Conservation (phyloP, 2,888 invertebrate species). For the Ernsta delagoae region DNA sequence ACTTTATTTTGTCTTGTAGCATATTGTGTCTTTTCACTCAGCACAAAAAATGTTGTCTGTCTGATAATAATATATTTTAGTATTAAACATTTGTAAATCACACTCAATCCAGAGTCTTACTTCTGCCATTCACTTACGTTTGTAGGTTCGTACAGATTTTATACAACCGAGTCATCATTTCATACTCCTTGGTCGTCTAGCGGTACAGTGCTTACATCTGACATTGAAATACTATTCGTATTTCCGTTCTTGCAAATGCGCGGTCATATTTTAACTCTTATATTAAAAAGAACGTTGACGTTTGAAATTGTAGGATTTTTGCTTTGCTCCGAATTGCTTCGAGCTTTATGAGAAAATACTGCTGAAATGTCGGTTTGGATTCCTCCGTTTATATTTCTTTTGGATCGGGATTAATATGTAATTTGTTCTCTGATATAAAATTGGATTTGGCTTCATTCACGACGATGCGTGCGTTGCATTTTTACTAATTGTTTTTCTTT, state of each 20-base stretch:
- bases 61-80: no score
- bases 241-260: constrained; percentile 25
- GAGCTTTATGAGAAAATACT: constrained; percentile 33
- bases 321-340: constrained; percentile 25
- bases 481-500: not conserved
- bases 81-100: not conserved
- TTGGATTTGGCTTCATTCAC: not conserved
- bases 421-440: not conserved
- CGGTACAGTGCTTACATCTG: constrained; percentile 8
- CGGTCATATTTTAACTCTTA: constrained; percentile 33
- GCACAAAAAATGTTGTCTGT: no score
- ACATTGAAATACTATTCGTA: constrained; percentile 18
- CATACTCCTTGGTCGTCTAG: not conserved
- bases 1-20: no score
- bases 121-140: not conserved
- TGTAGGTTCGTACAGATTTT: not conserved
- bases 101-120: not conserved
- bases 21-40: no score
- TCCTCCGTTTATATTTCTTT: constrained; percentile 18
- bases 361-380: constrained; percentile 20
- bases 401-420: constrained; percentile 20
- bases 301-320: constrained; percentile 35
- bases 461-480: not conserved
- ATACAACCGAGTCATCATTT: not conserved
- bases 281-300: constrained; percentile 34